Percentiles rank a stretch among this genome's conserved stretches.
Conservation (phyloP, 1,140 invertebrate genomes). For the Dufourea novaeangliae region DNA sequence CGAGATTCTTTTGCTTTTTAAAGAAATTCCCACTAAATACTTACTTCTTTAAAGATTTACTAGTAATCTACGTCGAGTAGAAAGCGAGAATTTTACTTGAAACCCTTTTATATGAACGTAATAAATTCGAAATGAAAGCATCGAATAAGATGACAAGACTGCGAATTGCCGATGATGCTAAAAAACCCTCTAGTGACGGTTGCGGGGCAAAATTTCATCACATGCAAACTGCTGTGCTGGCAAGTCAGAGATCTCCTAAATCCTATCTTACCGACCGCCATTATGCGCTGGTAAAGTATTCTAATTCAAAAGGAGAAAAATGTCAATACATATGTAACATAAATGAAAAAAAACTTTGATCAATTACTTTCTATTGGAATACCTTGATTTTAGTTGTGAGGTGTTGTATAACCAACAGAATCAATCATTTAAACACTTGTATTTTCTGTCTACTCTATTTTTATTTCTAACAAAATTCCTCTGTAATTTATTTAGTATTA, state of each 20-base stretch:
- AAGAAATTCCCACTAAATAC: too few species aligned
- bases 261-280: slow-evolving; percentile 68
- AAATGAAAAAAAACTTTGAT: background rate
- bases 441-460: background rate
- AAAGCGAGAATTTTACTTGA: background rate
- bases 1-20: too few species aligned
- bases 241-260: slow-evolving; percentile 75
- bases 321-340: background rate
- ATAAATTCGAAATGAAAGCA: background rate
- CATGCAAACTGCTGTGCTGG: slow-evolving; percentile 62
- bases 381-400: too few species aligned
- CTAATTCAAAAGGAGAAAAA: background rate
- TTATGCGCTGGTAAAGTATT: slow-evolving; percentile 42
- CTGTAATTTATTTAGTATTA: too few species aligned
- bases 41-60: too few species aligned
- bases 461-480: background rate
- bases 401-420: too few species aligned
- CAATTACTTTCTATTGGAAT: background rate
- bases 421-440: too few species aligned
- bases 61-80: background rate
- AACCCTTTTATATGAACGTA: too few species aligned
- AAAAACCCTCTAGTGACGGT: slow-evolving; percentile 69
- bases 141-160: slow-evolving; percentile 4
- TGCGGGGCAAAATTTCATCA: slow-evolving; percentile 65
- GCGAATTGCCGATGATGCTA: background rate